Base-by-base conservation (phyloP, 2,888 invertebrate genomes). In the Phytoseiulus persimilis region DNA sequence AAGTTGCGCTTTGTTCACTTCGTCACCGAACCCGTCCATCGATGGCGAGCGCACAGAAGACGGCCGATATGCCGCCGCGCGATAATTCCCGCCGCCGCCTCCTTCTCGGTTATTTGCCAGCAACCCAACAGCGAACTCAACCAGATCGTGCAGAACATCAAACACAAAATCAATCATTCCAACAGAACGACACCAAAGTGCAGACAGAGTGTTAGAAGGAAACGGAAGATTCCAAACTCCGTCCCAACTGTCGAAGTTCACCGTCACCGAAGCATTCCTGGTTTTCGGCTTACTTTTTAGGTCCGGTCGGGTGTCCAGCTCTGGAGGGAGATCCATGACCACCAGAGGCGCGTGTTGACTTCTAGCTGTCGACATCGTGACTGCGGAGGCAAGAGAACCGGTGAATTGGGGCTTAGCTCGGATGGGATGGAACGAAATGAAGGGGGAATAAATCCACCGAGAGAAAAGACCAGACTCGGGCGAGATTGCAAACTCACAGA, bases 401-500 rank as follows among this genome's bases (percentile, higher is more conserved):
- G n/a, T n/a, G n/a, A n/a, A n/a, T n/a, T n/a, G n/a, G n/a, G n/a
- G n/a, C n/a, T n/a, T n/a, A n/a, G n/a, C 11, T 84, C 23, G 32
- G 3, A 31, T 23, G 32, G 84, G 84, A 90, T 32, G 83, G 0
- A 32, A 39, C 18, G 39, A 83, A 83, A 39, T n/a, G 83, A 83
- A 18, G 46, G 18, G 32, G 3, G 28, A 83, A 83, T n/a, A n/a
- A n/a, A n/a, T n/a, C n/a, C n/a, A n/a, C n/a, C n/a, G n/a, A n/a
- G n/a, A n/a, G n/a, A n/a, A n/a, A n/a, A n/a, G n/a, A n/a, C n/a
- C n/a, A n/a, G n/a, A n/a, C n/a, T 89, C 83, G 89, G 18, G 83
- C 11, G 32, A 31, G 32, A 87, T 83, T 65, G 32, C 9, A 89
- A 39, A 91, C 95, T 95, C 94, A 97, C 97, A 96, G 94, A 96